Evolutionary conservation across 2,113 vertebrate genomes (phyloP).

Genomic region (Chroicocephalus ridibundus): DNA sequence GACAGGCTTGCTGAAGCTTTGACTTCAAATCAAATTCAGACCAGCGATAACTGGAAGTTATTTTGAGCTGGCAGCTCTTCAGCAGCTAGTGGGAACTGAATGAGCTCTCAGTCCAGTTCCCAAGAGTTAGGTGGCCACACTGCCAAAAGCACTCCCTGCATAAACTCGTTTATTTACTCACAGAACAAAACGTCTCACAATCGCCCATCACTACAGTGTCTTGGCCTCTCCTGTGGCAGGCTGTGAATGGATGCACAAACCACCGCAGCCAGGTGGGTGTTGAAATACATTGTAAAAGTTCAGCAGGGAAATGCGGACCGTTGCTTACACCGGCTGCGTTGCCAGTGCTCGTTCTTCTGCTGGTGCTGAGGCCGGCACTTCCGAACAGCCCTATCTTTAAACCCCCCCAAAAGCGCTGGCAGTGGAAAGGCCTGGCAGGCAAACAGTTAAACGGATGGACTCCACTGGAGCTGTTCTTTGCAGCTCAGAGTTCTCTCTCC

Average conservation of each 20-base stretch:
- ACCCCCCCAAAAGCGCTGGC: neutral
- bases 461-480: neutral
- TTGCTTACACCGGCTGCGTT: neutral
- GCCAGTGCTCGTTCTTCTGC: neutral
- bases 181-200: neutral
- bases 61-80: constrained; percentile 23
- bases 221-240: neutral
- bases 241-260: neutral
- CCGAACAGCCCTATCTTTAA: neutral
- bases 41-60: neutral
- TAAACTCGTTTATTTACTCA: neutral
- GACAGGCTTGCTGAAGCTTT: neutral
- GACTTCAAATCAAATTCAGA: neutral
- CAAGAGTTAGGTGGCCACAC: neutral
- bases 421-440: neutral
- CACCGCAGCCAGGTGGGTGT: accelerated
- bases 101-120: neutral
- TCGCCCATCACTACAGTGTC: accelerated
- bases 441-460: neutral
- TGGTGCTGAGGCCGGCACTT: neutral
- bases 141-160: neutral
- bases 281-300: neutral
- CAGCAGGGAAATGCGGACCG: neutral
- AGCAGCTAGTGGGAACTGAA: constrained; percentile 4
- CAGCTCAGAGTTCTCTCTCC: neutral